Base-by-base conservation (phyloP, 2,113 vertebrate genomes). In the Otocyon megalotis region DNA sequence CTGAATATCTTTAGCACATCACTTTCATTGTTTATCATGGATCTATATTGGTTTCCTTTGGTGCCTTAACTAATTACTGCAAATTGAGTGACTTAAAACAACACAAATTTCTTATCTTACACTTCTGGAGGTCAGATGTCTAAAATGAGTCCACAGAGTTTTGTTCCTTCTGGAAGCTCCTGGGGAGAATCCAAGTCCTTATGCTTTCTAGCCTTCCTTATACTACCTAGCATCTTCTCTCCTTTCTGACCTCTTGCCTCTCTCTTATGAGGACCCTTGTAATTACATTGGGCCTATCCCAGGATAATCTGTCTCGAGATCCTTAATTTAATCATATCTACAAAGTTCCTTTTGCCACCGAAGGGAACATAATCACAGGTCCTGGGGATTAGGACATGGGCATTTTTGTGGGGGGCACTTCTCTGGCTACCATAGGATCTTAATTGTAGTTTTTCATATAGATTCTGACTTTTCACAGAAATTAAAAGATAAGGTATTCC, bases 1-100 rank as follows among this genome's bases (percentile, higher is more conserved):
- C 63, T 95, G 50, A 91, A 62, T 88, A 95, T 76, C 88, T 91
- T 95, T 92, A 85, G 82, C 26, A 69, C 35, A 72, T 72, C 82
- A 32, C 76, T 94, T 96, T 95, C 67, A 92, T 37, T 92, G 95
- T 97, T 84, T 93, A 82, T 85, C 48, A 62, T n/a, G 32, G 16
- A 17, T 88, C 65, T 93, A 65, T 62, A 56, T 74, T n/a, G 60
- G 17, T 86, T 95, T 95, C 32, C 28, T 72, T 56, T 65, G 81
- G 20, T 93, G 62, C 67, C 81, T 94, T 95, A 76, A 79, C 22
- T 90, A 87, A 90, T 89, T n/a, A 76, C 65, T 62, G 60, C 19
- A 87, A n/a, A 83, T 30, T 76, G 76, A 65, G 48, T 71, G 65
- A 20, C 28, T 95, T 89, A 63, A 89, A 93, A 65, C 84, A 90